Percentiles rank a stretch among this genome's conserved stretches.
Conservation (phyloP, 2,113 vertebrate species). For the Hydrolagus affinis region DNA sequence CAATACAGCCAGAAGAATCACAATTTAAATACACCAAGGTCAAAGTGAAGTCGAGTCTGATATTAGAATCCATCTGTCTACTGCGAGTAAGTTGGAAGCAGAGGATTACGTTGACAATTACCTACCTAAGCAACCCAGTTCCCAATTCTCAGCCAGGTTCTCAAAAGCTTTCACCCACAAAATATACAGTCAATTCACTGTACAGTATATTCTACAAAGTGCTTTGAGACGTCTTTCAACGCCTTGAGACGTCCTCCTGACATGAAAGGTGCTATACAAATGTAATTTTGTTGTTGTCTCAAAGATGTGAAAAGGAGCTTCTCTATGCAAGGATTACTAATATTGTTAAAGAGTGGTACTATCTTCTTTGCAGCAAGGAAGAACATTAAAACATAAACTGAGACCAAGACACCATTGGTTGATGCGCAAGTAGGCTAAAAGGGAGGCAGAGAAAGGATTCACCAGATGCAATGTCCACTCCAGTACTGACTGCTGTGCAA, state of each 20-base stretch:
- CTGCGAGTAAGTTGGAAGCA: not conserved
- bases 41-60: not conserved
- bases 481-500: constrained; percentile 1
- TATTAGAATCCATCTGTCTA: not conserved
- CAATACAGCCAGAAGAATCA: not conserved
- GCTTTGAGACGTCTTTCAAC: too few species aligned
- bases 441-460: not conserved
- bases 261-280: too few species aligned
- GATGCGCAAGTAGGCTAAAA: not conserved
- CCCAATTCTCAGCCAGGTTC: not conserved
- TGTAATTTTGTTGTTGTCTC: too few species aligned
- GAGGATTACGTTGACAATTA: not conserved
- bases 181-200: too few species aligned
- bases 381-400: not conserved
- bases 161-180: not conserved
- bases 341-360: too few species aligned
- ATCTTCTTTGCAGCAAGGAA: not conserved
- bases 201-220: too few species aligned
- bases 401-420: not conserved
- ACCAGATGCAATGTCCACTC: not conserved
- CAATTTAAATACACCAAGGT: not conserved
- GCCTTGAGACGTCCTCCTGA: too few species aligned
- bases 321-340: too few species aligned
- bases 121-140: not conserved
- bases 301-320: too few species aligned